Conservation (phyloP, 2,797 vertebrate genomes). For the Tachyglossus aculeatus region DNA sequence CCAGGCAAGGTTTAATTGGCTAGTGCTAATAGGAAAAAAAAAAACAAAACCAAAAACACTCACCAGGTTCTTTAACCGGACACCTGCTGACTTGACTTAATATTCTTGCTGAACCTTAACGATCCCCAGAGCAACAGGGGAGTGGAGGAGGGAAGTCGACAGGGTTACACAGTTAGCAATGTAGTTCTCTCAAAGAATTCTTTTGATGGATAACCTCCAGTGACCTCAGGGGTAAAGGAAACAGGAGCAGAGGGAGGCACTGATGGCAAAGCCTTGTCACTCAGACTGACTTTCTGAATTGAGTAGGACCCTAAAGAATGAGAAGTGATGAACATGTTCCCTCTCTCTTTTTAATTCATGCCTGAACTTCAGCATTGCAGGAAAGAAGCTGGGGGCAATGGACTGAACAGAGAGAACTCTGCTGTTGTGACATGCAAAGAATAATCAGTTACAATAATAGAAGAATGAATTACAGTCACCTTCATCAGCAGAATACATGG, state of each 20-base stretch:
- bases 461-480: too few species aligned
- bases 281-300: background rate
- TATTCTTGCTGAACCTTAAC: background rate
- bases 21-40: background rate
- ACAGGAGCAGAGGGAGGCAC: too few species aligned
- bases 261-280: too few species aligned
- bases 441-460: too few species aligned
- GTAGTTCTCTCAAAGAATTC: background rate
- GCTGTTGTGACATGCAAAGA: too few species aligned
- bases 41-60: too few species aligned
- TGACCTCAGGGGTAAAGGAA: too few species aligned
- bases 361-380: too few species aligned
- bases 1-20: too few species aligned
- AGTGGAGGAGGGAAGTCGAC: background rate
- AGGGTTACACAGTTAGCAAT: background rate
- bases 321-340: background rate
- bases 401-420: background rate
- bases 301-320: background rate
- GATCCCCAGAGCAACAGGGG: too few species aligned
- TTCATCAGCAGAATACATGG: too few species aligned
- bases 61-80: background rate
- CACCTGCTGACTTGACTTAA: background rate
- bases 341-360: background rate
- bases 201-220: fast-evolving
- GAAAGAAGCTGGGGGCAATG: background rate